phyloP scores from a whole-genome alignment of 1,140 invertebrate genomes.

The Helicoverpa zea region DNA sequence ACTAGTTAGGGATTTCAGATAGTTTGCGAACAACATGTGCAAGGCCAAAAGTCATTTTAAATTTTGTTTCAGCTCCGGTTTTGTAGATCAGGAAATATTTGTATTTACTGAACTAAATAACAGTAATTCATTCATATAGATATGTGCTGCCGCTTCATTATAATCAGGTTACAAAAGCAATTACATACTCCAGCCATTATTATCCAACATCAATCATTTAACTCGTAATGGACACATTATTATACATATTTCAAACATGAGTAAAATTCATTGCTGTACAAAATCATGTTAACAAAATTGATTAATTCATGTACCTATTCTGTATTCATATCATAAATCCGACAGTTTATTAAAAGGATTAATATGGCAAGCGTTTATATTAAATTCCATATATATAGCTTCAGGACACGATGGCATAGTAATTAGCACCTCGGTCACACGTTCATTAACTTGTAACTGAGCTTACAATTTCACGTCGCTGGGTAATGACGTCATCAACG shows the following conservation, averaged over 20 bases:
- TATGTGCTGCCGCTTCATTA: no score
- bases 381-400: neutral
- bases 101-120: no score
- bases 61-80: no score
- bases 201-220: no score
- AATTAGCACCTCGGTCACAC: slow-evolving; percentile 1
- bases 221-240: no score
- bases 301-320: neutral
- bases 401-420: neutral
- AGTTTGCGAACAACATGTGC: no score
- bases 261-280: neutral
- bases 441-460: slow-evolving; percentile 13
- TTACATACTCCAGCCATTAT: no score
- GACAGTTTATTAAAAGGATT: neutral
- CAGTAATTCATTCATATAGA: no score
- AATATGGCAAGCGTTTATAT: neutral
- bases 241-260: slow-evolving; percentile 1
- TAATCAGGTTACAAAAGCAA: no score
- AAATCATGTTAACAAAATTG: neutral
- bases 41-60: no score
- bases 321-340: neutral
- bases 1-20: no score
- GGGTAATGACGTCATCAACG: slow-evolving; percentile 13
- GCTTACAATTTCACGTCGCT: neutral
- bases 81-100: no score